Evolutionary conservation across 2,113 vertebrate species (phyloP), one percentile per base, ranked within the genome.

Genomic region (Podilymbus podiceps): DNA sequence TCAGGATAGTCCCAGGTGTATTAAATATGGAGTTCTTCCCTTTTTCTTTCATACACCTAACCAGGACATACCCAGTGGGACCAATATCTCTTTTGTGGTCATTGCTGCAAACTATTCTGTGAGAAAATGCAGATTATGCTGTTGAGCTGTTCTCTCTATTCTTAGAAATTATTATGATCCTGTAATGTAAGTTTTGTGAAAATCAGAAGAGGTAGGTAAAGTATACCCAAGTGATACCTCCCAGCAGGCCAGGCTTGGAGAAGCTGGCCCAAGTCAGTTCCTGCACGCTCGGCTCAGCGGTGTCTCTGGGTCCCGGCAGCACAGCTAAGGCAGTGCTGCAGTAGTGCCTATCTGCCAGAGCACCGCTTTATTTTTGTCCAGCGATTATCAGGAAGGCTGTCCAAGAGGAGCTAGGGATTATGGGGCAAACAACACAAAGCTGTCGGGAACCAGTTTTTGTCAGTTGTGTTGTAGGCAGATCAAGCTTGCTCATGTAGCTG

Each of bases 401-500:
- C 66, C 46, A 20, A 73, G 78, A 76, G 95, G 85, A 96, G 88
- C 92, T 71, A 15, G 77, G 64, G 73, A 93, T 95, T 91, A 81
- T 2, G 4, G 52, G 60, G 53, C 90, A 75, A 63, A 40, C 81
- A 52, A 20, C 49, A 40, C 71, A 60, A 22, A 59, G 78, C 95
- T 56, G 21, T 33, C 60, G 78, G 78, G 79, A 85, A 69, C 40
- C 49, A 40, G 60, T n/a, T 88, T 83, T 82, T 80, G 71, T 73
- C 82, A 9, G 30, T 22, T 44, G 58, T 40, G 18, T 17, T 55
- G 44, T 24, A 38, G 56, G 58, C 53, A 40, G 63, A 64, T 40
- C n/a, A 12, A 16, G 3, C 52, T 88, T n/a, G 16, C 60, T 89
- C n/a, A 7, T 16, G 50, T 66, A 75, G 64, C 69, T 85, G 77